Evolutionary conservation across 2,888 invertebrate species (phyloP).

Genomic region (Frankliniella fusca): DNA sequence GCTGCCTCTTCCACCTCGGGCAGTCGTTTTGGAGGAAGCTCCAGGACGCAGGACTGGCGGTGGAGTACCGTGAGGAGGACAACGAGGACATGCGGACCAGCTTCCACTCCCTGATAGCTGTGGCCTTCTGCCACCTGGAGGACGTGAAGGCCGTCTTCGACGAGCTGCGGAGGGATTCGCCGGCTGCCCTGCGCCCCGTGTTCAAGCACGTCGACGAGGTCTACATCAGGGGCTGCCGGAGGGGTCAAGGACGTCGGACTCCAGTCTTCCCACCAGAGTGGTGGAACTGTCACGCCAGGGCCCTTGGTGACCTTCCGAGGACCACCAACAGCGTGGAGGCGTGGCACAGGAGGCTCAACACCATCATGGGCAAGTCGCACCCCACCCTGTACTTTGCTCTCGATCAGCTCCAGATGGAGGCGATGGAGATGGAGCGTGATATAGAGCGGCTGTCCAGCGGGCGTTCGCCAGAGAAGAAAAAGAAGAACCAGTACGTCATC

Average conservation of each 20-base stretch:
- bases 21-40: not conserved
- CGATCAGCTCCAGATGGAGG: not conserved
- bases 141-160: slow-evolving; percentile 7
- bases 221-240: not conserved
- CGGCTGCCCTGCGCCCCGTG: not conserved
- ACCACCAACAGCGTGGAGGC: not conserved
- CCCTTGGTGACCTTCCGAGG: not conserved
- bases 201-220: not conserved
- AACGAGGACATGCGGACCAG: slow-evolving; percentile 10
- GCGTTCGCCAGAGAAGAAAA: not conserved
- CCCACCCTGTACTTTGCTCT: not conserved
- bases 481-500: not conserved
- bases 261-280: not conserved
- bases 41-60: not conserved
- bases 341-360: not conserved
- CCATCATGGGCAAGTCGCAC: not conserved
- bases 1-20: slow-evolving; percentile 15
- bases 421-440: not conserved
- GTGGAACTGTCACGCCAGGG: not conserved
- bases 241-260: not conserved
- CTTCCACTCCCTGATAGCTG: slow-evolving; percentile 9
- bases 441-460: not conserved
- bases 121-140: slow-evolving; percentile 6
- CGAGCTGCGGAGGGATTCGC: not conserved
- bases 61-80: not conserved